These are phyloP conservation scores for Drymodes brunneopygia DNA, from an alignment of 2,113 vertebrate genomes.

Conservation along the genomic window DNA sequence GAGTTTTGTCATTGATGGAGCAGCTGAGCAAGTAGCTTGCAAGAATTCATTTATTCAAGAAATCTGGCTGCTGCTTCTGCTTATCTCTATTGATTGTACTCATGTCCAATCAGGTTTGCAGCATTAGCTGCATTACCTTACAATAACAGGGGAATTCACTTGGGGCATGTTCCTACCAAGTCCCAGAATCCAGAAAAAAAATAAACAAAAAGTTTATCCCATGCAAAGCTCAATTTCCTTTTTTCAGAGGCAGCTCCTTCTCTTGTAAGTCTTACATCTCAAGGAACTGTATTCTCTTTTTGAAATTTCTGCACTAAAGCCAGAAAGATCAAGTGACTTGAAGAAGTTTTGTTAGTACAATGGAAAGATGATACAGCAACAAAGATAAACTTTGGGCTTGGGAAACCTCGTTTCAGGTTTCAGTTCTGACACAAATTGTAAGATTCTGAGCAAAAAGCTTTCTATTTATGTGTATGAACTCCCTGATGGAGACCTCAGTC, in stretches of 20 bases:
- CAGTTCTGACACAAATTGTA: neutral
- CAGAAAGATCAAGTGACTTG: neutral
- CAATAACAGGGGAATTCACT: conserved; percentile 37
- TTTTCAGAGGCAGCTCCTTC: neutral
- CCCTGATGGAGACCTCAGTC: neutral
- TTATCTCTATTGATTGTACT: conserved; percentile 51
- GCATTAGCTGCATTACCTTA: conserved; percentile 22
- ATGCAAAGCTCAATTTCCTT: neutral
- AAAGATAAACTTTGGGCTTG: neutral
- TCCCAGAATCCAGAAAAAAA: neutral
- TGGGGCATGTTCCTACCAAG: conserved; percentile 14
- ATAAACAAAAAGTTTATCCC: neutral
- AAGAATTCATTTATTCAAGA: conserved; percentile 63
- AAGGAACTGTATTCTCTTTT: neutral
- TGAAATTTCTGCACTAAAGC: neutral
- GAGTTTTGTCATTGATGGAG: conserved; percentile 54
- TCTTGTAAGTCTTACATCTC: neutral
- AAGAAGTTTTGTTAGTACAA: neutral
- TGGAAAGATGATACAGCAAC: neutral
- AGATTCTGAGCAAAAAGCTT: neutral
- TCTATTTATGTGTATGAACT: neutral
- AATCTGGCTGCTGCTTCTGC: conserved; percentile 52
- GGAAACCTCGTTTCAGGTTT: neutral
- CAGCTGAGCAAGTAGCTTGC: conserved; percentile 40
- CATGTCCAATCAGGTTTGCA: conserved; percentile 43